These are phyloP conservation scores for Scotopteryx bipunctaria DNA, from an alignment of 2,888 invertebrate genomes.

Conservation along the genomic window DNA sequence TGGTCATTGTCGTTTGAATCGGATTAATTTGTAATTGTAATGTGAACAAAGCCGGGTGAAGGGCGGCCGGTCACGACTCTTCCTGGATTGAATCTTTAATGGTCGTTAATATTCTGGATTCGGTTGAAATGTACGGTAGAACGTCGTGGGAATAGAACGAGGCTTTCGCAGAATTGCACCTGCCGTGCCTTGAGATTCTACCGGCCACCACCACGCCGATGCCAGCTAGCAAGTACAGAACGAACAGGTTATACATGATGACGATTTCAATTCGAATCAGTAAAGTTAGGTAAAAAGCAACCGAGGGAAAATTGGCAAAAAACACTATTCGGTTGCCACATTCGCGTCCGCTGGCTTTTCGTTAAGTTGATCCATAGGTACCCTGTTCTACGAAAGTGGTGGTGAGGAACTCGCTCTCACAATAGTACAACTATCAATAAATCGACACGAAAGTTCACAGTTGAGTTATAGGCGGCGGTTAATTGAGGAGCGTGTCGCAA, in stretches of 20 bases:
- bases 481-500: slow-evolving; percentile 37
- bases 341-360: no score
- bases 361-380: no score
- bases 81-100: slow-evolving; percentile 37
- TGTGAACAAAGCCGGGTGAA: slow-evolving; percentile 63
- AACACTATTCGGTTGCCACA: no score
- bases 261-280: no score
- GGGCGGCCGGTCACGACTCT: slow-evolving; percentile 49
- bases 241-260: no score
- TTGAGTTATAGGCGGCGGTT: slow-evolving; percentile 35
- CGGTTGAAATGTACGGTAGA: slow-evolving; percentile 14
- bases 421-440: slow-evolving; percentile 26
- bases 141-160: slow-evolving; percentile 10
- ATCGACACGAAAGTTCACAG: slow-evolving; percentile 31
- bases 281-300: no score
- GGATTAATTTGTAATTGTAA: slow-evolving; percentile 74
- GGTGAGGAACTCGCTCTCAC: no score
- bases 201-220: neutral
- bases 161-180: neutral
- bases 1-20: slow-evolving; percentile 70
- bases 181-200: neutral
- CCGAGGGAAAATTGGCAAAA: no score
- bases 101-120: slow-evolving; percentile 19
- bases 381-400: no score
- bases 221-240: no score